Percentiles rank a stretch among this genome's conserved stretches.
Evolutionary conservation across 1,140 invertebrate genomes (phyloP).

Genomic region (Mycetomoellerius zeteki): DNA sequence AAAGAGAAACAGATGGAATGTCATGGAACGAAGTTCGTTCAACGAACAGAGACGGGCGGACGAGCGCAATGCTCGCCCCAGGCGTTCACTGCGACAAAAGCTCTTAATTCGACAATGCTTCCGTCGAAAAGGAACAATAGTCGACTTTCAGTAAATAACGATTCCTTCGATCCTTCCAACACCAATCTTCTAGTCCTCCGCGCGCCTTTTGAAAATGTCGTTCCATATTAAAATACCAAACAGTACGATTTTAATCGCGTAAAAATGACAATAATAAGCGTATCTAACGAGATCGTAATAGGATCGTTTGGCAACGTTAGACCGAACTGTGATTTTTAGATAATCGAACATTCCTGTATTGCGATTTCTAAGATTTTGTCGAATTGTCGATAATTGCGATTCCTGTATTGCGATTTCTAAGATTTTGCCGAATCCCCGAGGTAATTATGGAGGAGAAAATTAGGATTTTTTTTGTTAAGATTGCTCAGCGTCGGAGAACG

Average conservation of each 20-base stretch:
- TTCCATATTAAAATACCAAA: background rate
- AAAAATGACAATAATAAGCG: background rate
- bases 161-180: constrained; percentile 70
- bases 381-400: constrained; percentile 56
- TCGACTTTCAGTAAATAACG: constrained; percentile 73
- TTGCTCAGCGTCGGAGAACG: constrained; percentile 62
- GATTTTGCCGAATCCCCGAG: constrained; percentile 63
- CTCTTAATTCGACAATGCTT: constrained; percentile 78
- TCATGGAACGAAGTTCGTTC: too few species aligned
- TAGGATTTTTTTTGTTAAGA: constrained; percentile 72
- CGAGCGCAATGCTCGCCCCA: constrained; percentile 62
- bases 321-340: constrained; percentile 16
- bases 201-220: background rate
- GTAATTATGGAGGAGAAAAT: constrained; percentile 77
- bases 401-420: constrained; percentile 48
- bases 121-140: constrained; percentile 69
- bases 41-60: constrained; percentile 49
- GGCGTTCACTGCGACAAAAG: constrained; percentile 74
- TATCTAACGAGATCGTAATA: background rate
- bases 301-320: background rate
- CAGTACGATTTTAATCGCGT: background rate
- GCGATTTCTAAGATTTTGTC: constrained; percentile 41
- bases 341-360: too few species aligned
- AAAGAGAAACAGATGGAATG: background rate
- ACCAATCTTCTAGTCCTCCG: constrained; percentile 44